Conservation (phyloP, 2,797 vertebrate species). For the Notoglanidium macrostoma region DNA sequence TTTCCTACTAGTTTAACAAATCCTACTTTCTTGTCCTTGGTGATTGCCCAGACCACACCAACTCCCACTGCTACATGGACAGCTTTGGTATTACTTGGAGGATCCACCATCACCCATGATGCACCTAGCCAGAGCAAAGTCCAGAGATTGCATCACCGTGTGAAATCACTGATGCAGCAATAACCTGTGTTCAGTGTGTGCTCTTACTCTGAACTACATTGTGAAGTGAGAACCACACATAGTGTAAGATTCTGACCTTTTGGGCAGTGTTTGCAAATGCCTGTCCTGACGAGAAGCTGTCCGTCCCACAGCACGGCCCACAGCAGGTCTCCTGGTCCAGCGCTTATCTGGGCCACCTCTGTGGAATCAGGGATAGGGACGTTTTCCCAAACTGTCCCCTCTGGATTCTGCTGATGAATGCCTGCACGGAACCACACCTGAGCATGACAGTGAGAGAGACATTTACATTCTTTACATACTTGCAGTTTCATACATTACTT, state of each 20-base stretch:
- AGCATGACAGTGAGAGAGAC: slow-evolving; percentile 14
- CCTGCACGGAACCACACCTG: slow-evolving; percentile 95
- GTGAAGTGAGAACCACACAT: neutral
- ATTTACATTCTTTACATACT: slow-evolving; percentile 4
- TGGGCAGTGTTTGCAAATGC: slow-evolving; percentile 86
- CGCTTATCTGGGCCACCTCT: slow-evolving; percentile 91
- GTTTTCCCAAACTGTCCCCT: slow-evolving; percentile 87
- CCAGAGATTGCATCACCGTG: neutral
- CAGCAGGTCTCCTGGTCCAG: slow-evolving; percentile 90
- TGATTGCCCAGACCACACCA: slow-evolving; percentile 92
- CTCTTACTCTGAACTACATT: neutral
- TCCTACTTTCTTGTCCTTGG: slow-evolving; percentile 92
- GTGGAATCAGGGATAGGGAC: slow-evolving; percentile 76
- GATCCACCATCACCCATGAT: slow-evolving; percentile 86
- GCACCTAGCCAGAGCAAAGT: slow-evolving; percentile 61
- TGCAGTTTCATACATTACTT: neutral
- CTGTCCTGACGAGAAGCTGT: slow-evolving; percentile 88
- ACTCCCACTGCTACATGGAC: slow-evolving; percentile 87
- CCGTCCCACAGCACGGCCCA: slow-evolving; percentile 97
- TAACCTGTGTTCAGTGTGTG: neutral
- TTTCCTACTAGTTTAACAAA: neutral
- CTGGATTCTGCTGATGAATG: slow-evolving; percentile 88
- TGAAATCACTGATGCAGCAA: neutral
- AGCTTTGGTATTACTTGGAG: slow-evolving; percentile 83
- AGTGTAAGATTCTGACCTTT: slow-evolving; percentile 71